Evolutionary conservation across 2,888 invertebrate genomes (phyloP), one percentile per base, ranked within the genome.

Genomic region (Drosophila mulleri): DNA sequence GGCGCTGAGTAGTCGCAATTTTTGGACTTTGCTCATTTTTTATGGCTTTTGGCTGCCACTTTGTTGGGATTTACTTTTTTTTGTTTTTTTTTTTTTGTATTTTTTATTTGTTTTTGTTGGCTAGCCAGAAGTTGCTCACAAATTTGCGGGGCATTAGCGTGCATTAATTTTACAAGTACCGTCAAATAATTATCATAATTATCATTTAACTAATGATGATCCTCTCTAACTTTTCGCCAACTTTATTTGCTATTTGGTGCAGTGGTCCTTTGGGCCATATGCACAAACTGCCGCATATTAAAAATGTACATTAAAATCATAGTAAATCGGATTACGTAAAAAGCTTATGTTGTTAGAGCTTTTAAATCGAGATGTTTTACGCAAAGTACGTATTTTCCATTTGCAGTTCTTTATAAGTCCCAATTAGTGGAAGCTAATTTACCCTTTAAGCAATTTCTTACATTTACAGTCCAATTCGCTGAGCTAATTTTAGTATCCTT

Each of bases 1-100:
- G 78, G 59, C 72, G 84, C 87, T 86, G 84, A 86, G 86, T 83
- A 83, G 83, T 83, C 80, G 74, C 78, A 72, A 79, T 83, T 83
- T 80, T 78, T 50, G 70, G 70, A 74, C 80, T 67, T 70, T 80
- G 75, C 73, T 69, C 77, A 79, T 78, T 80, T 85, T 82, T 75
- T 70, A 80, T 65, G 63, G 61, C 58, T 67, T 83, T 32, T 70
- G 44, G 52, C 54, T 35, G 68, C 61, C 53, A 85, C 78, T 85
- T 83, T 82, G 83, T 78, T 41, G 62, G 75, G 75, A 78, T 76
- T 69, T 73, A 66, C 50, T 70, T 68, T 35, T 53, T 29, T 62
- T 41, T 74, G 66, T 67, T 50, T 72, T 70, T 68, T 63, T 11
- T 32, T 73, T 70, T 70, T 67, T 29, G 2, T 3, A 14, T 14